Evolutionary conservation across 2,888 invertebrate species (phyloP).

Genomic region (Xestobium rufovillosum): DNA sequence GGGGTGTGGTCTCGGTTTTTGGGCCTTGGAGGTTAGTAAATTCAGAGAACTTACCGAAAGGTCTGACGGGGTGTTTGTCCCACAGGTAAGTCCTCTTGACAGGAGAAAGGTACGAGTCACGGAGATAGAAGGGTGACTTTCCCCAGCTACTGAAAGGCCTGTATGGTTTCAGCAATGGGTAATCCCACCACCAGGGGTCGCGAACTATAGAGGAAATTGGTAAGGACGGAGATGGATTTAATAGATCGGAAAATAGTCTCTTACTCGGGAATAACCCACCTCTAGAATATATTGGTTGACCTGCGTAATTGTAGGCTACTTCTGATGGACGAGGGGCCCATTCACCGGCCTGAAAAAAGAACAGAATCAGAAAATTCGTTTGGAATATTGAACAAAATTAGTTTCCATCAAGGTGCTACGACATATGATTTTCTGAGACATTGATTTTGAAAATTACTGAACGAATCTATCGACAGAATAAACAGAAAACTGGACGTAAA

Average conservation of each 20-base stretch:
- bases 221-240: constrained; percentile 71
- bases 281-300: constrained; percentile 67
- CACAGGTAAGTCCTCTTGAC: constrained; percentile 86
- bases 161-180: constrained; percentile 73
- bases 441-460: too few relatives aligned
- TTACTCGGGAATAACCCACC: constrained; percentile 50
- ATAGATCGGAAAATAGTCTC: constrained; percentile 54
- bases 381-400: too few relatives aligned
- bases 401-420: too few relatives aligned
- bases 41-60: constrained; percentile 66
- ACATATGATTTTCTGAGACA: too few relatives aligned
- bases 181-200: constrained; percentile 86
- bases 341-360: constrained; percentile 47
- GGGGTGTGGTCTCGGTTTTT: too few relatives aligned
- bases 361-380: not conserved
- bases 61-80: constrained; percentile 85
- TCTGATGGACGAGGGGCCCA: constrained; percentile 62
- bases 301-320: constrained; percentile 67
- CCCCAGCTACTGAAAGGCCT: constrained; percentile 56
- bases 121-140: constrained; percentile 68
- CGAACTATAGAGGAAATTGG: constrained; percentile 75
- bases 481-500: too few relatives aligned
- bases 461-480: too few relatives aligned
- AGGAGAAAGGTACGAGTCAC: constrained; percentile 85
- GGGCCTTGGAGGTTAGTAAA: too few relatives aligned